These are phyloP conservation scores for Pipra filicauda DNA, from an alignment of 2,113 vertebrate genomes.

Conservation along the genomic window DNA sequence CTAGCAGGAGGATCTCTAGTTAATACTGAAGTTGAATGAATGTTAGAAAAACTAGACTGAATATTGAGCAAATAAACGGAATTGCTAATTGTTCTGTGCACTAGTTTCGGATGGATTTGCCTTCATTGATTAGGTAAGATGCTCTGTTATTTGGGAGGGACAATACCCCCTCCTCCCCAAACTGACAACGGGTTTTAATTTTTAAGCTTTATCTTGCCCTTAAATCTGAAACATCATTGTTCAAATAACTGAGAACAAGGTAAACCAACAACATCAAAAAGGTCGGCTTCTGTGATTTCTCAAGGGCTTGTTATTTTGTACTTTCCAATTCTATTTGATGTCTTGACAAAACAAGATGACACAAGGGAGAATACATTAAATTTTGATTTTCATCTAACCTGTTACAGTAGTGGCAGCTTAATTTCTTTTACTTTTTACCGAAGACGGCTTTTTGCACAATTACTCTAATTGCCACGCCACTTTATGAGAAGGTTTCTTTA, in stretches of 20 bases:
- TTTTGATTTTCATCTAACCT: slow-evolving; percentile 87
- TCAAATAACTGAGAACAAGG: slow-evolving; percentile 87
- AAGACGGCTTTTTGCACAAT: slow-evolving; percentile 77
- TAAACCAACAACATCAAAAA: slow-evolving; percentile 92
- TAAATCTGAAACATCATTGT: slow-evolving; percentile 84
- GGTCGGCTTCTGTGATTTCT: slow-evolving; percentile 87
- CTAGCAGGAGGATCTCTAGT: slow-evolving; percentile 21
- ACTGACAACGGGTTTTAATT: slow-evolving; percentile 74
- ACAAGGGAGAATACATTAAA: slow-evolving; percentile 91
- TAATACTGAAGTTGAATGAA: slow-evolving; percentile 38
- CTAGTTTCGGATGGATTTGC: slow-evolving; percentile 18
- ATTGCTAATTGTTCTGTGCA: slow-evolving; percentile 33
- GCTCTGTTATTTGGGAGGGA: slow-evolving; percentile 36
- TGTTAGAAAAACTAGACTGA: slow-evolving; percentile 15
- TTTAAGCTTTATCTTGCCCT: slow-evolving; percentile 80
- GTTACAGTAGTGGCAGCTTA: slow-evolving; percentile 80
- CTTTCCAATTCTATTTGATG: slow-evolving; percentile 97
- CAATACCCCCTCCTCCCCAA: slow-evolving; percentile 36
- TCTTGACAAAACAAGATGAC: slow-evolving; percentile 93
- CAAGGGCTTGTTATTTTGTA: slow-evolving; percentile 91
- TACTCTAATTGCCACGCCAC: slow-evolving; percentile 80
- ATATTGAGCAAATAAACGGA: slow-evolving; percentile 15
- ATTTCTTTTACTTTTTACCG: slow-evolving; percentile 73
- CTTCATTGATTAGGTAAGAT: slow-evolving; percentile 64
- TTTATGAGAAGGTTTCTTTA: slow-evolving; percentile 59